Evolutionary conservation across 30 jellyfish, hydroid and myxozoan species (phyloP), one percentile per base, ranked within the genome.

Genomic region (Aurelia sp.): DNA sequence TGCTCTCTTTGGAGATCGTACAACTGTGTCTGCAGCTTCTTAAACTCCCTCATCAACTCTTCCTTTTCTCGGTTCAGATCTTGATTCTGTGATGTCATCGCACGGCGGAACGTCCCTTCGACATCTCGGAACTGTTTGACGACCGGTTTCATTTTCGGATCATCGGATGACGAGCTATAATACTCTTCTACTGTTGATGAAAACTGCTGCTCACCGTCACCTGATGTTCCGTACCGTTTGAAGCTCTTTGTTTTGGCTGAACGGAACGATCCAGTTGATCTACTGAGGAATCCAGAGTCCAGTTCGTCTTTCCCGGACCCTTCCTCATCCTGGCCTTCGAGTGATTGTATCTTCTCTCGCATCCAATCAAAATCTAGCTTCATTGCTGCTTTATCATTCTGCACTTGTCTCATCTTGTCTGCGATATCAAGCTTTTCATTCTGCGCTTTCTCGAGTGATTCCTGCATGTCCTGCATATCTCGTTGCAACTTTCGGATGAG

Each of bases 321-420:
- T 62, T 87, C 90, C 15, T 72, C 75, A 13, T 53, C 88, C 5
- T 38, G 59, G 10, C 87, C 88, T 74, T 87, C 91, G 15, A 10
- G 3, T 5, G 84, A 27, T n/a, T 76, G 87, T 30, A 92, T 90
- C 73, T 88, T 94, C 51, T 94, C 96, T 33, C 80, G 24, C 83
- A 88, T 18, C 97, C 97, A 94, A 77, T 94, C 98, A 76, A 72
- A 88, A 63, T 94, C 99, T 35, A 94, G 88, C 74, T 94, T 96
- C 72, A 94, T 22, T 7, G 89, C 74, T 13, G 97, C 88, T 77
- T 89, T 94, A 53, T 94, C 99, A 69, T 94, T 94, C 84, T 94
- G 99, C 71, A 89, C 78, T 71, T 94, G 97, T 31, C 96, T 72
- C 99, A 94, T 94, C 77, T 82, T 89, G 79, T 94, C 99, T 8